Base-by-base conservation (phyloP, 2,113 vertebrate genomes). In the Varanus komodoensis region DNA sequence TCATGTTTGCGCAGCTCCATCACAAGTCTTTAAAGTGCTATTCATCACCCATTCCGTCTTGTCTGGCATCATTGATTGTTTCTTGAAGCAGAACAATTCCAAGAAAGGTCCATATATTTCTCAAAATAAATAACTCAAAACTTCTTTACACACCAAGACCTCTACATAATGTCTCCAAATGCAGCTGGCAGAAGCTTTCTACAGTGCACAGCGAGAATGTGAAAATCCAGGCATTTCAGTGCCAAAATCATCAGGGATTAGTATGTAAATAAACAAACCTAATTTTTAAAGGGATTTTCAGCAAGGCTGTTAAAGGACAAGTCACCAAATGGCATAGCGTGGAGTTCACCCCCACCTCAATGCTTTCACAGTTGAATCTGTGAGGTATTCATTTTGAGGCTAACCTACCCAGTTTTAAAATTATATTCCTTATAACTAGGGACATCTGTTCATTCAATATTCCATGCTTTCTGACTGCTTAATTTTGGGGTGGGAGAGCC, bases 21-120 rank as follows among this genome's bases (percentile, higher is more conserved):
- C 74, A 52, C 7, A 69, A 68, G 82, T 77, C 44, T 90, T 96
- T 93, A 92, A 81, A 94, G 74, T 92, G 64, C 34, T 83, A 95
- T 93, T 93, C 77, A 94, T 95, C 90, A 94, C 86, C 73, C 89
- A 90, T 94, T 94, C 84, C 52, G 1, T 19, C 91, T 91, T 93
- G 92, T 87, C 84, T 77, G 69, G 23, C 89, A 79, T 84, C 92
- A 89, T 85, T 83, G 87, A 91, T 74, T 34, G 11, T 0, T 93
- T 89, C 83, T 87, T 87, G 87, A 91, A 93, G 92, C 75, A 93
- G 84, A 95, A 91, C 86, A 88, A 23, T 90, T 92, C 79, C 21
- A 54, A 92, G 75, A 89, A 85, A 89, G 78, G 48, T 64, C 52
- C 87, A 6, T 0, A 27, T 9, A 27, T 32, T 90, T 90, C 88